Conservation (phyloP, 2,888 invertebrate species). For the Danaus chrysippus region DNA sequence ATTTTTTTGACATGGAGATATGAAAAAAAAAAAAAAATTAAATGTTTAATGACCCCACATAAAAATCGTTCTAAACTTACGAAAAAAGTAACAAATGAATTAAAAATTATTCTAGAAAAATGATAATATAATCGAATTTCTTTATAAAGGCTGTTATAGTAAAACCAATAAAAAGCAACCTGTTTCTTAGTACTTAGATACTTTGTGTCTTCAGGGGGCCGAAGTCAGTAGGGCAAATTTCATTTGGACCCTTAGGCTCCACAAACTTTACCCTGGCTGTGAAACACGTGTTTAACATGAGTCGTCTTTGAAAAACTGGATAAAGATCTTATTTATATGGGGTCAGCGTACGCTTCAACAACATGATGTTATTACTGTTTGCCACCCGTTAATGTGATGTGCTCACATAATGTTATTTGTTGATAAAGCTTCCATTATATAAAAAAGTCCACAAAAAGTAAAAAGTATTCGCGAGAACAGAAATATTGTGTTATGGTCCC, state of each 20-base stretch:
- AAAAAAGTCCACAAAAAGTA: slow-evolving; percentile 30
- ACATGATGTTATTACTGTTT: slow-evolving; percentile 72
- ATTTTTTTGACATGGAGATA: too few species aligned
- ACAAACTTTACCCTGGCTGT: slow-evolving; percentile 61
- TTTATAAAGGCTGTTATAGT: slow-evolving; percentile 33
- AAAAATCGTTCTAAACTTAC: too few species aligned
- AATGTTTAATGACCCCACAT: too few species aligned
- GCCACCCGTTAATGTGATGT: slow-evolving; percentile 63
- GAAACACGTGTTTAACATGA: slow-evolving; percentile 73
- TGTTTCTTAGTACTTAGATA: slow-evolving; percentile 33
- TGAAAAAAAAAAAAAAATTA: too few species aligned
- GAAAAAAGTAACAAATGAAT: background rate
- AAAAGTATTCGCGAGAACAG: slow-evolving; percentile 15
- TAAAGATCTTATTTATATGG: slow-evolving; percentile 76
- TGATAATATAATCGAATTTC: slow-evolving; percentile 2
- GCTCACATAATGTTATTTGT: slow-evolving; percentile 65
- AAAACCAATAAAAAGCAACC: slow-evolving; percentile 52
- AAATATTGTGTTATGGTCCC: slow-evolving; percentile 15
- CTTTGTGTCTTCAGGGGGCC: slow-evolving; percentile 32
- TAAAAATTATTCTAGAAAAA: background rate
- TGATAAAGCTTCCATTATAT: slow-evolving; percentile 42
- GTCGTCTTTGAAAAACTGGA: slow-evolving; percentile 74
- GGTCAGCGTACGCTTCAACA: slow-evolving; percentile 68
- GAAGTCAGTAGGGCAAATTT: slow-evolving; percentile 71
- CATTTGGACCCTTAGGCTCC: slow-evolving; percentile 59